Evolutionary conservation across 2,888 invertebrate genomes (phyloP).

Genomic region (Epsilonema sp.): DNA sequence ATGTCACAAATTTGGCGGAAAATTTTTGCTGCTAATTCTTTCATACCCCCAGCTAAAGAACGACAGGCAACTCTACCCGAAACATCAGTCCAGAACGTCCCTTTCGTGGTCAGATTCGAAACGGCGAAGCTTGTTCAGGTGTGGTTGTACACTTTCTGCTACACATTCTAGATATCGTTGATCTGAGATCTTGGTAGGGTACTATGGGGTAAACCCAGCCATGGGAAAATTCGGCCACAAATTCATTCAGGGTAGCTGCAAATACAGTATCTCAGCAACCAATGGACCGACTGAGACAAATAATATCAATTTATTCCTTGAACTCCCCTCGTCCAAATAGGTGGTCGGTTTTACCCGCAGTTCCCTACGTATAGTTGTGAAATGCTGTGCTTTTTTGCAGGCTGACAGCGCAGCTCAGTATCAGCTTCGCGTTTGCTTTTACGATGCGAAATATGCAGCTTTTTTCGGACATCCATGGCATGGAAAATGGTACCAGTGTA

Average conservation of each 20-base stretch:
- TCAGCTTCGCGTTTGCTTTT: not conserved
- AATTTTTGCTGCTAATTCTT: not conserved
- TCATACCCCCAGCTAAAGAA: not conserved
- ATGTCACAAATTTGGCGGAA: not conserved
- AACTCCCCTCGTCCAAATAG: no score
- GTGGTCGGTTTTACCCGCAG: not conserved
- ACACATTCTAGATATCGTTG: no score
- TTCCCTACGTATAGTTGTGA: not conserved
- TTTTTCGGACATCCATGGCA: slow-evolving; percentile 1
- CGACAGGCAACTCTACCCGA: not conserved
- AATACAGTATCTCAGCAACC: no score
- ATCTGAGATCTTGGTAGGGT: no score
- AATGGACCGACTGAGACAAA: no score
- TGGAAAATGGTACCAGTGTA: not conserved
- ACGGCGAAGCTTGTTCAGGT: not conserved
- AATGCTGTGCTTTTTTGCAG: not conserved
- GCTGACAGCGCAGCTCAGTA: not conserved
- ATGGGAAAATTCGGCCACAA: no score
- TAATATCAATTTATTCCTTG: no score
- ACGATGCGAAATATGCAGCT: not conserved
- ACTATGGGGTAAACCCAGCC: no score
- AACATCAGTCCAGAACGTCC: not conserved
- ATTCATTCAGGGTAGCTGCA: no score
- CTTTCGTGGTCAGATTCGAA: not conserved
- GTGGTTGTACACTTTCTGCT: no score